A percentile compares a stretch with the other conserved stretches of the same genome.
phyloP scores from a whole-genome alignment of 2,888 invertebrate genomes.

The Scaptomyza reducta region DNA sequence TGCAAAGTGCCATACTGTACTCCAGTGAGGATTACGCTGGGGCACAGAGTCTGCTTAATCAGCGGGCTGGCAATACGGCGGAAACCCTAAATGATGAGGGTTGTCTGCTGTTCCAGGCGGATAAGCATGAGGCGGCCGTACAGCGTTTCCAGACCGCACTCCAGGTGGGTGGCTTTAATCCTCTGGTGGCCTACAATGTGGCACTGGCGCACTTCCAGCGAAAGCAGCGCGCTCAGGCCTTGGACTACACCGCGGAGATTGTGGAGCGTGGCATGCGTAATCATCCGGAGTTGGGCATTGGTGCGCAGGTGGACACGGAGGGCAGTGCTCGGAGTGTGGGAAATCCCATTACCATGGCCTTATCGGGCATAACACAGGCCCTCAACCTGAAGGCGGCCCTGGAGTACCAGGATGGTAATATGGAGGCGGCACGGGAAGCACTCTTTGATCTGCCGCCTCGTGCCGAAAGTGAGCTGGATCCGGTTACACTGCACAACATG shows the following conservation, averaged over 20 bases:
- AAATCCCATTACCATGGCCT: constrained; percentile 88
- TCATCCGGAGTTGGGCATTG: constrained; percentile 98
- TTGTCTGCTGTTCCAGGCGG: constrained; percentile 96
- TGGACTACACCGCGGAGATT: constrained; percentile 95
- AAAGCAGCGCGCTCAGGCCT: constrained; percentile 96
- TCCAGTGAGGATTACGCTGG: constrained; percentile 96
- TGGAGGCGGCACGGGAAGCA: constrained; percentile 91
- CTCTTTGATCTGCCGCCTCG: constrained; percentile 95
- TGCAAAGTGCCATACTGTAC: constrained; percentile 98
- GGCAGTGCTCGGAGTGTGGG: constrained; percentile 92
- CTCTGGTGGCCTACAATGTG: constrained; percentile 96
- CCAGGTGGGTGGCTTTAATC: constrained; percentile 94
- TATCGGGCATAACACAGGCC: constrained; percentile 98
- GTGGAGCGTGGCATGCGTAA: constrained; percentile 98
- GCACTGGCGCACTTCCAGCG: constrained; percentile 97
- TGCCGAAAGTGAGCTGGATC: constrained; percentile 98
- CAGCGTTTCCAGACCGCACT: constrained; percentile 94
- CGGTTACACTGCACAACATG: constrained; percentile 98
- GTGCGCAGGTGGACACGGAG: constrained; percentile 94
- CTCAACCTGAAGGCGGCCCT: constrained; percentile 99
- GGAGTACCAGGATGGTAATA: constrained; percentile 96
- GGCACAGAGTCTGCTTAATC: constrained; percentile 95
- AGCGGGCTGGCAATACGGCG: constrained; percentile 93
- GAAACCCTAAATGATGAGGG: constrained; percentile 98
- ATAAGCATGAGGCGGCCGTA: constrained; percentile 94